Evolutionary conservation across 2,888 invertebrate genomes (phyloP), one percentile per base, ranked within the genome.

Genomic region (Thymelicus sylvestris): DNA sequence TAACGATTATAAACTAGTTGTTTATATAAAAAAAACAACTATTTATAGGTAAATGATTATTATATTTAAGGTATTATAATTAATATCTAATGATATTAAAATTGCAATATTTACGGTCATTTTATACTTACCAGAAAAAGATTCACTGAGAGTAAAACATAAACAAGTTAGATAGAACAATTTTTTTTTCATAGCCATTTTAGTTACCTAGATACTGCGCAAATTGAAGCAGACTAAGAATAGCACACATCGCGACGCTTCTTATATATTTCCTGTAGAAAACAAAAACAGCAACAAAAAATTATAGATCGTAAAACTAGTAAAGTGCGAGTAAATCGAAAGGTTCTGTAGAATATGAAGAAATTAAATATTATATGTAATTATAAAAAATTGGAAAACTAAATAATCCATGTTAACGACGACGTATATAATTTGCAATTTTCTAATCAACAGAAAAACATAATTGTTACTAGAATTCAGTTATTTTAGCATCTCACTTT

Each of bases 91-190:
- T 5, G 31, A 2, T 31, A 31, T 31, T 31, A 31, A 31, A 31
- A 31, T 48, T 48, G 48, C 13, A 48, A 3, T 48, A 13, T 48
- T 48, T 48, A 13, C 12, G 4, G 13, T 12, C 12, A n/a, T 48
- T 48, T 19, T 7, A 1, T 55, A 15, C 76, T 75, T 65, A 76
- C 76, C 76, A 47, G 66, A 75, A 8, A 64, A 50, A 41, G 76
- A 70, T 24, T 73, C 67, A 66, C 66, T 68, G 44, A 52, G 24
- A 55, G 10, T 39, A 61, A 67, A 66, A 19, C 67, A 68, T 31
- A 76, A n/a, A 7, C 59, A 59, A 7, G 6, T 39, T 7, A 59
- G 6, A n/a, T 12, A 39, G n/a, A 39, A n/a, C 59, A 1, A 13
- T 39, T 7, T 13, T 39, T 39, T 38, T 59, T 38, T 59, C 59